Base-by-base conservation (phyloP, 1,140 invertebrate species). In the Cyrtorhinus lividipennis region DNA sequence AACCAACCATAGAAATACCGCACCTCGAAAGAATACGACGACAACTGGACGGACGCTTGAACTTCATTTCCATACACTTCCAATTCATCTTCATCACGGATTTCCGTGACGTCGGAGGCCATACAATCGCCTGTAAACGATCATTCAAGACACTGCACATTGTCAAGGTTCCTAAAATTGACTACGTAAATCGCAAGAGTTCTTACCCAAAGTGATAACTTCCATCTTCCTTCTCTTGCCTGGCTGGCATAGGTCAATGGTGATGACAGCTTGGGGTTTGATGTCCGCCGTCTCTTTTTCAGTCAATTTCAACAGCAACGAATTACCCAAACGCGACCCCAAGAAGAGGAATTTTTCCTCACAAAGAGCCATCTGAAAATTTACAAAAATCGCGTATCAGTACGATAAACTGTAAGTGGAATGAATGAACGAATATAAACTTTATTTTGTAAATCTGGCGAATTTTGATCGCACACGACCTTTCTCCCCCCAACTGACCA, bases 261-360 rank as follows among this genome's bases (percentile, higher is more conserved):
- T 59, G 3, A 30, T 57, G 12, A 57, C 45, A 44, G 46, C 59
- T 20, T 65, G 56, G 5, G 20, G 8, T 45, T 56, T 64, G 18
- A 38, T 60, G 38, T 63, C 62, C 15, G 61, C 56, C 5, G 60
- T 64, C 62, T 87, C 86, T 74, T 94, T 92, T 75, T 95, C 90
- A 56, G 84, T 90, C 68, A 94, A 95, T 66, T 90, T 81, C 12
- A 98, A 73, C 1, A 99, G 73, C n/a, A 98, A 75, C 0, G 95
- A 98, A 75, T 98, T 98, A 5, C 95, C 95, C 3, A 99, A 77
- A n/a, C 95, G 81, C 0, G 95, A 99, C 1, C 95, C 95, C 48
- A 99, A 77, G 72, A 99, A 99, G 3, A 99, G 73, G 72, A 94
- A 97, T 69, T 92, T 92, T 67, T 92, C 87, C 73, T 93, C 91